phyloP scores from a whole-genome alignment of 2,113 vertebrate genomes.

The Columbina picui region DNA sequence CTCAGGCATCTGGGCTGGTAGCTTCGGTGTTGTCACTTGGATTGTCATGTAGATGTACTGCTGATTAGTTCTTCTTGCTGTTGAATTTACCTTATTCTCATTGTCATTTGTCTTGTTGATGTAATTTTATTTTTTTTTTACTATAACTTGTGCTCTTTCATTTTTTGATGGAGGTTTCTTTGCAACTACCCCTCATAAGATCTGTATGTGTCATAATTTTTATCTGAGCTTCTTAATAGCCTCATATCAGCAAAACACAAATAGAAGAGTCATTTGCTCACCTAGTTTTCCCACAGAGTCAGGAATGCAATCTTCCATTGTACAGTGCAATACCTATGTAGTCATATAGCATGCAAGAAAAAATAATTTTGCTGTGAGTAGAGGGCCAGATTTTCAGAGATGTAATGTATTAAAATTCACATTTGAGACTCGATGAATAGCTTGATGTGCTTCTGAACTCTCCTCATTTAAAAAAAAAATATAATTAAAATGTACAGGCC shows the following conservation, averaged over 20 bases:
- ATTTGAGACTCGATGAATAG: not conserved
- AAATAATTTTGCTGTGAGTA: not conserved
- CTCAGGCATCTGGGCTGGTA: constrained; percentile 15
- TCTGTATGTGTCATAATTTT: not conserved
- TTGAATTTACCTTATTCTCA: constrained; percentile 15
- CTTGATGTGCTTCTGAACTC: not conserved
- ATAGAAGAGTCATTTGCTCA: not conserved
- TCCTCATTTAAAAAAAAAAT: not conserved
- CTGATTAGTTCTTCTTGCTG: constrained; percentile 18
- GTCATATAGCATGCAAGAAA: not conserved
- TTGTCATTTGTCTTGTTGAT: not conserved
- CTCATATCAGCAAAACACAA: not conserved
- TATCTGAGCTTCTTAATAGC: not conserved
- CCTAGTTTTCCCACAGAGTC: not conserved
- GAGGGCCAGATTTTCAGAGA: not conserved
- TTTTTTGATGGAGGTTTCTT: not conserved
- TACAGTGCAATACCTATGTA: not conserved
- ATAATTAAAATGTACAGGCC: constrained; percentile 63
- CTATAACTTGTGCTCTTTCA: not conserved
- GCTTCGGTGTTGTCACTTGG: constrained; percentile 28
- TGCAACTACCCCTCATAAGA: not conserved
- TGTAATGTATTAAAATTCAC: not conserved
- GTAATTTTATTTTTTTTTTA: not conserved
- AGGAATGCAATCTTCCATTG: not conserved
- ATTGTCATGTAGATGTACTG: constrained; percentile 25